A percentile compares a stretch with the other conserved stretches of the same genome.
Evolutionary conservation across 2,888 invertebrate genomes (phyloP).

Genomic region (Drosophila demipolita): DNA sequence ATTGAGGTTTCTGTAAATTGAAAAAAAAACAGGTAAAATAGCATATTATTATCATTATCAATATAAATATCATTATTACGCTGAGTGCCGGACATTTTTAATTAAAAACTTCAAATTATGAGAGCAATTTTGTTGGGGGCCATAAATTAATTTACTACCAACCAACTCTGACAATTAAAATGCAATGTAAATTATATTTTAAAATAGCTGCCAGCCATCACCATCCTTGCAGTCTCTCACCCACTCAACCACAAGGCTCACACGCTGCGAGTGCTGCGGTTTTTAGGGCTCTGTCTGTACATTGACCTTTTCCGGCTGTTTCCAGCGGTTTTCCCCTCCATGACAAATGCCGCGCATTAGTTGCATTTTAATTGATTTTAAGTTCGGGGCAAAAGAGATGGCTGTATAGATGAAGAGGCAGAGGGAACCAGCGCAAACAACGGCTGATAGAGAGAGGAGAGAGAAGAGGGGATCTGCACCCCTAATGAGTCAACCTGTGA

Average conservation of each 20-base stretch:
- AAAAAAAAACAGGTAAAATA: not conserved
- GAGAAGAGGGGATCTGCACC: not conserved
- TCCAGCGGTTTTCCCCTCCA: conserved; percentile 8
- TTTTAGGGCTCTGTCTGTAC: conserved; percentile 30
- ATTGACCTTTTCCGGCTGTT: conserved; percentile 62
- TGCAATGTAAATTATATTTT: conserved; percentile 46
- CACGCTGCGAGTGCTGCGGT: conserved; percentile 38
- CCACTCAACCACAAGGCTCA: conserved; percentile 32
- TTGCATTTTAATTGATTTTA: conserved; percentile 77
- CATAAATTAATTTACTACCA: conserved; percentile 41
- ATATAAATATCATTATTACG: conserved; percentile 1
- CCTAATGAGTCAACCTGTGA: conserved; percentile 42
- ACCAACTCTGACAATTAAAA: conserved; percentile 53
- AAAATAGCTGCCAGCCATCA: not conserved
- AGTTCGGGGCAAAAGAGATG: not conserved
- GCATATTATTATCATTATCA: not conserved
- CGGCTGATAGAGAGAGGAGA: not conserved
- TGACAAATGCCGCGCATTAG: conserved; percentile 65
- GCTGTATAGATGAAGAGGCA: not conserved
- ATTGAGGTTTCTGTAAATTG: conserved; percentile 94
- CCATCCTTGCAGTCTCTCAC: not conserved
- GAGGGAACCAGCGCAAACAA: conserved; percentile 24
- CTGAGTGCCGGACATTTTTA: conserved; percentile 23
- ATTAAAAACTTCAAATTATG: conserved; percentile 55
- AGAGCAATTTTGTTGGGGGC: conserved; percentile 13